phyloP scores from a whole-genome alignment of 2,888 invertebrate species.

The Eudasyphora cyanicolor region DNA sequence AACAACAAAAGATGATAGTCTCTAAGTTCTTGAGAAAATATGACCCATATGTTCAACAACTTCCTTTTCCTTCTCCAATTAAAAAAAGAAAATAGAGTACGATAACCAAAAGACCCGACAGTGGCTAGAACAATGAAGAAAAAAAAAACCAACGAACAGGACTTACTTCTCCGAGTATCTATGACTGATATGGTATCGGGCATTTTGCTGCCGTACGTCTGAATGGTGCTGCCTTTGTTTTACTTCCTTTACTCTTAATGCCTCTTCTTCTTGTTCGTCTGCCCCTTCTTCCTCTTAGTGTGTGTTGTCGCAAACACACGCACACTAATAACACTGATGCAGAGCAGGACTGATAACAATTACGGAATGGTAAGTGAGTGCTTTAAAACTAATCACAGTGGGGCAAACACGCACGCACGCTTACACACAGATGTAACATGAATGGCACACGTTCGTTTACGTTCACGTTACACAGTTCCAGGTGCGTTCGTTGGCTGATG shows the following conservation, averaged over 20 bases:
- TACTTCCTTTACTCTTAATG: background rate
- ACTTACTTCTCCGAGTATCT: slow-evolving; percentile 64
- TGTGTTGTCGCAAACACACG: background rate
- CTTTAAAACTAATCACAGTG: background rate
- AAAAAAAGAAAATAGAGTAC: no score
- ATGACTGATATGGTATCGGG: slow-evolving; percentile 65
- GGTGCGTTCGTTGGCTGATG: slow-evolving; percentile 19
- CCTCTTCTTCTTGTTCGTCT: background rate
- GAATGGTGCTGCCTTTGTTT: no score
- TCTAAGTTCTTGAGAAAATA: no score
- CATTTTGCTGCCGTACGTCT: slow-evolving; percentile 51
- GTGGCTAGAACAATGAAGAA: background rate
- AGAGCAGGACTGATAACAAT: background rate
- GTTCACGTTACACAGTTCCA: background rate
- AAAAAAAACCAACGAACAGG: background rate
- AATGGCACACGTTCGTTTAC: background rate
- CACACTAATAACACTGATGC: no score
- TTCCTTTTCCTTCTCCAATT: slow-evolving; percentile 1
- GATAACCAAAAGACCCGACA: no score
- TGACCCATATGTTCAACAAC: no score
- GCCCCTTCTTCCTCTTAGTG: no score
- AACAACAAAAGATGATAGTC: no score
- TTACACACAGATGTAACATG: background rate
- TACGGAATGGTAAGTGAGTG: background rate
- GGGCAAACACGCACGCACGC: slow-evolving; percentile 5